Percentiles rank a stretch among this genome's conserved stretches.
These are phyloP conservation scores for Pygoscelis antarcticus DNA, from an alignment of 2,113 vertebrate species.

Conservation along the genomic window DNA sequence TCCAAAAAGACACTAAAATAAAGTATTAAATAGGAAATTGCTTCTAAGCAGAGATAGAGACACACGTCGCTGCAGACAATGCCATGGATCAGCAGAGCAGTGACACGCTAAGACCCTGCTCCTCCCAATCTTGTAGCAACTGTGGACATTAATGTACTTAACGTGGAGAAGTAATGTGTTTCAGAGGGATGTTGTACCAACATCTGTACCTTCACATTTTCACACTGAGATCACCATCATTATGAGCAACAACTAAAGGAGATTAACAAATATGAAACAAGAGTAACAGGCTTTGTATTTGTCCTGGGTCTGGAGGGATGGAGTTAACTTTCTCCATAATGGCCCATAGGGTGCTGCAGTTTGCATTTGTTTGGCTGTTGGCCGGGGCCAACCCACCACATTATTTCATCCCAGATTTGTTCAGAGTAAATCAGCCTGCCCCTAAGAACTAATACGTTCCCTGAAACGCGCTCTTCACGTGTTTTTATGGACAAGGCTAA, in stretches of 20 bases:
- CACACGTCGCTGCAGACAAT: neutral
- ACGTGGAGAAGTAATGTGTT: neutral
- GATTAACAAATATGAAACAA: neutral
- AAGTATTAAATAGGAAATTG: neutral
- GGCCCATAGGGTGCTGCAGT: neutral
- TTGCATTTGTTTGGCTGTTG: neutral
- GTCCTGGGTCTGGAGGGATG: neutral
- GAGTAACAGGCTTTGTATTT: neutral
- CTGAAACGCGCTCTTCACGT: fast-evolving
- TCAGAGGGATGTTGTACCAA: neutral
- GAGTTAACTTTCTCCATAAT: neutral
- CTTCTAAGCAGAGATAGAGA: neutral
- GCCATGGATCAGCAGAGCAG: neutral
- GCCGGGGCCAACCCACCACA: neutral
- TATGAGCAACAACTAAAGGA: neutral
- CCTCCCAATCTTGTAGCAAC: neutral
- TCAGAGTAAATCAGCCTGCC: neutral
- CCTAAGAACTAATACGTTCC: neutral
- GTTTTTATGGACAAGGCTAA: neutral
- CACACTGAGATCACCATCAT: neutral
- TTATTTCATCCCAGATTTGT: neutral
- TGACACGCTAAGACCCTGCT: neutral
- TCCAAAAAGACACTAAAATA: neutral
- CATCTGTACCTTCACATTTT: neutral
- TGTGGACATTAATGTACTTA: neutral